Conservation (phyloP, 2,797 vertebrate genomes). For the Acrossocheilus fasciatus region DNA sequence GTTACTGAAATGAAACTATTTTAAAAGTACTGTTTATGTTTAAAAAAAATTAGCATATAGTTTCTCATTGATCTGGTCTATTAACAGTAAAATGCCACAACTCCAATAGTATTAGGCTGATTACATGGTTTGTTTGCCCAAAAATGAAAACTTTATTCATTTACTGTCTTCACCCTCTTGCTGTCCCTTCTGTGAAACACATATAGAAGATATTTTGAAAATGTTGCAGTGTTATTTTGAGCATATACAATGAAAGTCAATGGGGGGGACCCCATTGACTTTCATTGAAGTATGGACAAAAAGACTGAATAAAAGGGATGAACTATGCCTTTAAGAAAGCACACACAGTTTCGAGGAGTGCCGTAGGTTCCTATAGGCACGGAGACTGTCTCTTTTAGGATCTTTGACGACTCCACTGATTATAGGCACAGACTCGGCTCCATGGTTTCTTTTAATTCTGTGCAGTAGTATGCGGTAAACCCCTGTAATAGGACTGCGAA, state of each 20-base stretch:
- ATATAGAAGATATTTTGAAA: neutral
- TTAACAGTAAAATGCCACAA: neutral
- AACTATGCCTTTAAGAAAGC: conserved; percentile 65
- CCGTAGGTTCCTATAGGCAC: conserved; percentile 82
- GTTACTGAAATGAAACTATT: neutral
- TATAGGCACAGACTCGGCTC: conserved; percentile 80
- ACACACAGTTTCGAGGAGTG: conserved; percentile 91
- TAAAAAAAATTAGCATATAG: neutral
- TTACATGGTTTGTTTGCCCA: too few relatives aligned
- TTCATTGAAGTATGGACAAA: neutral
- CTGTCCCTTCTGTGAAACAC: neutral
- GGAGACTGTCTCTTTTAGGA: conserved; percentile 79
- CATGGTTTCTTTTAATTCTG: conserved; percentile 82
- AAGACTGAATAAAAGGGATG: neutral
- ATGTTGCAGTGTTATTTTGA: neutral
- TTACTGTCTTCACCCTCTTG: neutral
- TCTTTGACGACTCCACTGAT: conserved; percentile 83
- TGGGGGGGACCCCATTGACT: neutral
- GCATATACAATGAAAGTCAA: neutral
- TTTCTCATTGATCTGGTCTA: neutral
- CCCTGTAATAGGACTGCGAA: conserved; percentile 85
- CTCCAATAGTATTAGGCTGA: neutral
- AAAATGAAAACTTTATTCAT: neutral
- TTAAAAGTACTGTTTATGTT: neutral
- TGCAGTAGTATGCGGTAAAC: conserved; percentile 90